Evolutionary conservation across 1,140 invertebrate genomes (phyloP).

Genomic region (Latrodectus geometricus): DNA sequence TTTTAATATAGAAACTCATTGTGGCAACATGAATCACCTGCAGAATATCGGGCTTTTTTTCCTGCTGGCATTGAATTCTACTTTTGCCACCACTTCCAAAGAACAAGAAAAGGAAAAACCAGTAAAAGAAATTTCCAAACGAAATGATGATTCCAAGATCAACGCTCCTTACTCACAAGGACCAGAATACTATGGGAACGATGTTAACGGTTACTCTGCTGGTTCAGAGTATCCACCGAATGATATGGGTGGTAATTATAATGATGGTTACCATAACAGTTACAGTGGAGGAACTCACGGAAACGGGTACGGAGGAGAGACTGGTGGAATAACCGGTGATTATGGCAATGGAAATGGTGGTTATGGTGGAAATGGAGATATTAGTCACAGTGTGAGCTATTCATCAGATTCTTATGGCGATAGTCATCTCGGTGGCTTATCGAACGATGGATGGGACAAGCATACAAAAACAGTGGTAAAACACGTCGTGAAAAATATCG

Average conservation of each 20-base stretch:
- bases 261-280: background rate
- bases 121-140: background rate
- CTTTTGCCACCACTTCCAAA: background rate
- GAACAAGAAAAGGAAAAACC: background rate
- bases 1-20: background rate
- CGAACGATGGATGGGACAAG: conserved; percentile 35
- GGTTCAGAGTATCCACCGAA: background rate
- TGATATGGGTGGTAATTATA: background rate
- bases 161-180: background rate
- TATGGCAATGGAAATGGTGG: background rate
- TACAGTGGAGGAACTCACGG: background rate
- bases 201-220: background rate
- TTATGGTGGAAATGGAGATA: background rate
- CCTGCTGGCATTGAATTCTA: background rate
- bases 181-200: background rate
- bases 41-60: background rate
- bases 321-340: background rate
- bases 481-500: conserved; percentile 31
- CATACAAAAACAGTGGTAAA: conserved; percentile 35
- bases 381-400: background rate
- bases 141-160: background rate
- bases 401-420: background rate
- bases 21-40: background rate
- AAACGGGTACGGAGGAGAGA: background rate
- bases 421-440: background rate